phyloP scores from a whole-genome alignment of 2,797 vertebrate species.

The Myotis myotis region DNA sequence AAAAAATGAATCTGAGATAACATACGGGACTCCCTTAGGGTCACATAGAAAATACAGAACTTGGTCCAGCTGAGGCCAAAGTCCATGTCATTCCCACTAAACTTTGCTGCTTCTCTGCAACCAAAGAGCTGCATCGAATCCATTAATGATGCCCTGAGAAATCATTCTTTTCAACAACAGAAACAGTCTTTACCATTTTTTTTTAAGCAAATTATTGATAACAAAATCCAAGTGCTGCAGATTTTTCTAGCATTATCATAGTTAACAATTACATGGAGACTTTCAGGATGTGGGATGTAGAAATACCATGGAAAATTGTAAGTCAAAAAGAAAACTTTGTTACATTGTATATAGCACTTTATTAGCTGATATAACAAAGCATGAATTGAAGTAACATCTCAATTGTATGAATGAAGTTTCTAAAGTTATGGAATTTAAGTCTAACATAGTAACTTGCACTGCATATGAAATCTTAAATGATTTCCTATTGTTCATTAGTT shows the following conservation, averaged over 20 bases:
- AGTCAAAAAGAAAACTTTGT: not conserved
- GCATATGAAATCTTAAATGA: conserved; percentile 26
- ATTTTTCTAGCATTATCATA: not conserved
- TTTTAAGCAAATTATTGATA: not conserved
- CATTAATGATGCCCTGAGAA: not conserved
- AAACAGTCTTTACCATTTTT: not conserved
- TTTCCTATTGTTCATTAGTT: not conserved
- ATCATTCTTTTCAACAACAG: not conserved
- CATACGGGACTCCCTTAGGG: not conserved
- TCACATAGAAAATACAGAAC: not conserved
- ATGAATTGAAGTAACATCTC: not conserved
- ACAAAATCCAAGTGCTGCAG: not conserved
- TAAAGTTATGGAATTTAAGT: conserved; percentile 40
- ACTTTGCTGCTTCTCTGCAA: not conserved
- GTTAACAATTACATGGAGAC: not conserved
- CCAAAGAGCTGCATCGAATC: not conserved
- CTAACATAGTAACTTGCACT: conserved; percentile 1
- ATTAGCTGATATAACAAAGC: conserved; percentile 20
- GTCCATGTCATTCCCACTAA: not conserved
- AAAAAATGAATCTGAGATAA: not conserved
- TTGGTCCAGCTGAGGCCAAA: not conserved
- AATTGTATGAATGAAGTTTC: conserved; percentile 30
- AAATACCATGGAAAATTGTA: not conserved
- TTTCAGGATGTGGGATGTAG: not conserved
- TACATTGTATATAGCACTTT: not conserved